These are phyloP conservation scores for Andrena bicolor DNA, from an alignment of 2,888 invertebrate species.

Conservation along the genomic window DNA sequence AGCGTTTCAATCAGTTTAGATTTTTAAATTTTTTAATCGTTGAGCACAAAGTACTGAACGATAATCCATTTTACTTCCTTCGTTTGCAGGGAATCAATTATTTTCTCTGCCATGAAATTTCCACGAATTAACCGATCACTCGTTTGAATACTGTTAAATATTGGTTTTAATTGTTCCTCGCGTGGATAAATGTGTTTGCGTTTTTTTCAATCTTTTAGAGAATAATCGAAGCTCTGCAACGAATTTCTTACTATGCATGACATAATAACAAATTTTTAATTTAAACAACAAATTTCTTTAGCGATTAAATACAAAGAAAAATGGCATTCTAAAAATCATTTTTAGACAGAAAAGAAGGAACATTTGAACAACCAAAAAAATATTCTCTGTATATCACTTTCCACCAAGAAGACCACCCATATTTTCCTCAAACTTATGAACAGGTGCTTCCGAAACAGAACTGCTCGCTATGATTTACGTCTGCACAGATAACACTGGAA, in stretches of 20 bases:
- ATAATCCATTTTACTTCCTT: background rate
- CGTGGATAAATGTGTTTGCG: background rate
- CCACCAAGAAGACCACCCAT: background rate
- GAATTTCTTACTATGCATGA: too few species aligned
- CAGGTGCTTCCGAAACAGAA: background rate
- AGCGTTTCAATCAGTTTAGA: too few species aligned
- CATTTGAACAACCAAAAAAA: too few species aligned
- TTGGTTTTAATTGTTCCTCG: background rate
- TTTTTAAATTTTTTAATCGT: too few species aligned
- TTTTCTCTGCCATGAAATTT: background rate
- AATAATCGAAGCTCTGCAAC: too few species aligned
- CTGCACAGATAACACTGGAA: background rate
- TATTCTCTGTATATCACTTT: background rate
- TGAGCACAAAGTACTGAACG: background rate
- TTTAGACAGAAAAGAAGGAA: too few species aligned
- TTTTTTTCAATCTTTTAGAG: background rate
- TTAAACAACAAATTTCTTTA: background rate
- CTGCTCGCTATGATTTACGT: background rate
- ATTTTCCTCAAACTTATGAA: background rate
- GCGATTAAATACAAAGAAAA: too few species aligned
- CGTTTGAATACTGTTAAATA: background rate
- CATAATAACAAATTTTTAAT: too few species aligned
- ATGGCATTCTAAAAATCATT: too few species aligned
- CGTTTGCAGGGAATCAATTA: background rate
- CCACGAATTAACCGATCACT: background rate